Evolutionary conservation across 23 tunicate genomes (phyloP).

Genomic region (Halocynthia roretzi): DNA sequence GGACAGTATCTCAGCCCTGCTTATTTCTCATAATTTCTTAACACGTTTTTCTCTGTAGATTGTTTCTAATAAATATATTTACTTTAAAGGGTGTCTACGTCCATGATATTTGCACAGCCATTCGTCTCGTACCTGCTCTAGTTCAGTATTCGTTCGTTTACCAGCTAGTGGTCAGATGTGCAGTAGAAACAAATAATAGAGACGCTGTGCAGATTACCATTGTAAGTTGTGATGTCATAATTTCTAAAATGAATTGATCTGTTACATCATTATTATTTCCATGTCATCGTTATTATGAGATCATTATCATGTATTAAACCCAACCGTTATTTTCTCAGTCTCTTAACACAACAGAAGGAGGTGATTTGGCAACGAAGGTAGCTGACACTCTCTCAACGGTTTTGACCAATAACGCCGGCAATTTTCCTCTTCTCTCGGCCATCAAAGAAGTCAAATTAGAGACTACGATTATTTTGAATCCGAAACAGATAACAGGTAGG

Average conservation of each 20-base stretch:
- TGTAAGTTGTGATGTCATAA: constrained; percentile 46
- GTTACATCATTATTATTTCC: neutral
- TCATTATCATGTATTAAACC: neutral
- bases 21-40: neutral
- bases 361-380: constrained; percentile 7
- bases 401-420: neutral
- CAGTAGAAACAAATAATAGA: neutral
- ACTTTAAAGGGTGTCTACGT: constrained; percentile 58
- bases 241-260: neutral
- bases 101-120: constrained; percentile 68
- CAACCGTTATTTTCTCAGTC: constrained; percentile 11
- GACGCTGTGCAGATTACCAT: constrained; percentile 50
- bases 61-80: neutral
- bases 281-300: neutral
- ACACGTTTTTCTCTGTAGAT: neutral
- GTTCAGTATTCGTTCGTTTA: constrained; percentile 25
- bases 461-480: constrained; percentile 8
- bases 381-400: constrained; percentile 19
- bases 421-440: constrained; percentile 18
- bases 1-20: neutral
- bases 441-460: constrained; percentile 35
- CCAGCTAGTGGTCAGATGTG: constrained; percentile 53
- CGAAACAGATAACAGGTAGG: too few species aligned
- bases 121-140: constrained; percentile 40
- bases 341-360: constrained; percentile 25